These are phyloP conservation scores for Rhodinocichla rosea DNA, from an alignment of 2,113 vertebrate genomes.

Conservation along the genomic window DNA sequence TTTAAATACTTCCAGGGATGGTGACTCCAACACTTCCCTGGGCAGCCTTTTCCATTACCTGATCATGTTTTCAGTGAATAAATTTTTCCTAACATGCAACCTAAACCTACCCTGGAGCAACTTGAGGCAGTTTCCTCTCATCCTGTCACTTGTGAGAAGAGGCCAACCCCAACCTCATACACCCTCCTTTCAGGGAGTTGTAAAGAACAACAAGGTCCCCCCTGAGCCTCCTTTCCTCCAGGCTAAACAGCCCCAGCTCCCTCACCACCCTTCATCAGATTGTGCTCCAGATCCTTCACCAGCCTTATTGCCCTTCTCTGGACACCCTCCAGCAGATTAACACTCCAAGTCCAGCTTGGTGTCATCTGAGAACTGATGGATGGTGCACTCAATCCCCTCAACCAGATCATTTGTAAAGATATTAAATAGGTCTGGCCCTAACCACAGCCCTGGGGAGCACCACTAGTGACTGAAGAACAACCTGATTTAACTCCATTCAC, in stretches of 20 bases:
- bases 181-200: background rate
- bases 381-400: background rate
- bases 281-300: background rate
- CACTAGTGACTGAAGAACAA: background rate
- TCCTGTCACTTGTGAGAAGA: background rate
- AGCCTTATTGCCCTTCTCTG: background rate
- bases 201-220: background rate
- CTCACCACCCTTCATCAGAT: background rate
- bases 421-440: background rate
- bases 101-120: background rate
- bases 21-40: background rate
- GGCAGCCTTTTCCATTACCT: background rate
- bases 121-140: background rate
- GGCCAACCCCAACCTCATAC: background rate
- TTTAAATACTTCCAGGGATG: background rate
- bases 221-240: background rate
- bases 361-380: background rate
- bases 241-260: background rate
- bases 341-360: background rate
- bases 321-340: background rate
- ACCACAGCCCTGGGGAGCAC: background rate
- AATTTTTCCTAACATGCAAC: background rate
- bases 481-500: background rate
- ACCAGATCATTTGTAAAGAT: background rate
- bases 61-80: background rate